Base-by-base conservation (phyloP, 2,888 invertebrate genomes). In the Lacanobia wlatinum region DNA sequence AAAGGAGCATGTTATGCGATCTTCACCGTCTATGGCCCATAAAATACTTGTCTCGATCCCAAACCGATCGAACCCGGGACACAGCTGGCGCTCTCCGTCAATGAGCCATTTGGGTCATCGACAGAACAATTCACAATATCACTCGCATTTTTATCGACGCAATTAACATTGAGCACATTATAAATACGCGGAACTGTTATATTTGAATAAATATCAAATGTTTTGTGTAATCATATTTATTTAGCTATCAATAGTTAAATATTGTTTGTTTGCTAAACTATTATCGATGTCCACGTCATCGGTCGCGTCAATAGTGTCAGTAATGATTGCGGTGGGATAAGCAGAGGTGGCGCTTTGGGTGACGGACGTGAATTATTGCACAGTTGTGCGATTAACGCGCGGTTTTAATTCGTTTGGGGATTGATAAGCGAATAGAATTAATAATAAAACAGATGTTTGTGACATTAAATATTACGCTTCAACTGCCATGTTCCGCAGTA, bases 21-120 rank as follows among this genome's bases (percentile, higher is more conserved):
- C 73, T 61, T 56, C 61, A 73, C 34, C 50, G 38, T 46, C 53
- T 56, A 56, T 65, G n/a, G 21, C 16, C 65, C 38, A 56, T 79
- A 65, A 76, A 76, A 65, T 79, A 80, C 74, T 73, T 40, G 74
- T 73, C 65, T 76, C 60, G 76, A 61, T 52, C 73, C 76, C 60
- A 34, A 60, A 79, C 38, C 64, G 79, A 64, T 79, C 52, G 55
- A 73, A 64, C 60, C 65, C 55, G 28, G 76, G 80, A 65, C 76
- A 28, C 76, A 76, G 74, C 76, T 76, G 76, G 60, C 65, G 61
- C n/a, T 79, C 65, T 56, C 46, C 43, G 65, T 61, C 74, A 73
- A 79, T 73, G 76, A 76, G 73, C 76, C 55, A 76, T 76, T 76
- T 40, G 56, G 65, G 60, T 73, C 65, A 76, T 65, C 46, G 62